Evolutionary conservation across 2,113 vertebrate genomes (phyloP).

Genomic region (Bubo scandiacus): DNA sequence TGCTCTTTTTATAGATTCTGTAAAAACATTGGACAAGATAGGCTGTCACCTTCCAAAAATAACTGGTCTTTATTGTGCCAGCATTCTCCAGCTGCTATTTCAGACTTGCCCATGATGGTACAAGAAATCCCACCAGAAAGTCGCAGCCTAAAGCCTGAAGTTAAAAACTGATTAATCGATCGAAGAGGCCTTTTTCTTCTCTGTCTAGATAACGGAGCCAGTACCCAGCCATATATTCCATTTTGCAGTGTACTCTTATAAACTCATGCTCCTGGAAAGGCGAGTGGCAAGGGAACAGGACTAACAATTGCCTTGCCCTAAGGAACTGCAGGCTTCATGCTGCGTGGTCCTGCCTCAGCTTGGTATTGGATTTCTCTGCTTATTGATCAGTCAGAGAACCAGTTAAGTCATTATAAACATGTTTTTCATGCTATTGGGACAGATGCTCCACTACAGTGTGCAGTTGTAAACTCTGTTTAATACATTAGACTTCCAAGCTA

Average conservation of each 20-base stretch:
- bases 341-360: background rate
- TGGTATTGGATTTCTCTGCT: background rate
- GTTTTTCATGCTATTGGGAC: background rate
- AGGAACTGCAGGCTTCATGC: background rate
- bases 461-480: slow-evolving; percentile 36
- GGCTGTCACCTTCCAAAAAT: background rate
- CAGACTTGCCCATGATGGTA: background rate
- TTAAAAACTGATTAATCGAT: background rate
- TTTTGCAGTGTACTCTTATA: background rate
- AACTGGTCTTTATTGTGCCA: background rate
- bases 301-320: accelerated
- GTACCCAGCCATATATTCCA: background rate
- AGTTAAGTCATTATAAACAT: slow-evolving; percentile 11
- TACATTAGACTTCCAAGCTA: slow-evolving; percentile 26
- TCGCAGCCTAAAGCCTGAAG: background rate
- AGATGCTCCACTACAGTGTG: background rate
- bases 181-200: background rate
- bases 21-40: background rate
- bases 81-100: background rate
- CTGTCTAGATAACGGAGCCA: background rate
- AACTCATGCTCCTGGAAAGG: background rate
- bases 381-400: background rate
- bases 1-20: background rate
- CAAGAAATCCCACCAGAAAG: slow-evolving; percentile 3
- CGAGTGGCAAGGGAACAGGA: background rate